These are phyloP conservation scores for Pogona vitticeps DNA, from an alignment of 2,113 vertebrate genomes.

Conservation along the genomic window DNA sequence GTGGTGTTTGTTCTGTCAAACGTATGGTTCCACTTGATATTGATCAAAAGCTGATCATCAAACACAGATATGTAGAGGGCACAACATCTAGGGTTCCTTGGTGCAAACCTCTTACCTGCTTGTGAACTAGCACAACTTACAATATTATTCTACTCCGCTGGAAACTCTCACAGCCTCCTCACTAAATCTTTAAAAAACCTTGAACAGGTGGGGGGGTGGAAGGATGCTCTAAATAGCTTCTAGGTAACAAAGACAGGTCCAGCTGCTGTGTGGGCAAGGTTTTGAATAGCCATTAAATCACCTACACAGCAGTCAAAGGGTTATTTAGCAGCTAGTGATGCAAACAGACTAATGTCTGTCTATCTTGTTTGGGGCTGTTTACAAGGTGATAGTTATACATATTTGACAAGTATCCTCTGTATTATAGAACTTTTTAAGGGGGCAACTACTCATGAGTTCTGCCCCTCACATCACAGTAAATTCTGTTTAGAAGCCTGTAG, in stretches of 20 bases:
- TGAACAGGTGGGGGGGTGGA: not conserved
- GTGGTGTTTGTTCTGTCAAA: not conserved
- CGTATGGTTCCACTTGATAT: not conserved
- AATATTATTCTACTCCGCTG: not conserved
- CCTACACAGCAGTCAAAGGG: not conserved
- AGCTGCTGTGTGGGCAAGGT: not conserved
- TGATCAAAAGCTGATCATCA: not conserved
- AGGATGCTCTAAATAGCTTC: not conserved
- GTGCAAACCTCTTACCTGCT: not conserved
- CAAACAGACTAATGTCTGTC: not conserved
- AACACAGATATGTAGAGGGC: not conserved
- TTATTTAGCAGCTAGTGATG: not conserved
- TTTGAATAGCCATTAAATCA: not conserved
- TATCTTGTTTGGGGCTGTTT: not conserved
- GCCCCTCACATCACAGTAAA: not conserved
- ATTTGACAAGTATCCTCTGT: not conserved
- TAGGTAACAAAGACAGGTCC: not conserved
- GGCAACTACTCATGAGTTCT: not conserved
- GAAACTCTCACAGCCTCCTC: not conserved
- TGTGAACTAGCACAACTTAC: not conserved
- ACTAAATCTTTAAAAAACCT: not conserved
- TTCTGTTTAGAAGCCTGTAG: not conserved
- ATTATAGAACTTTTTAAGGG: not conserved
- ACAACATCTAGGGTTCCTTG: not conserved
- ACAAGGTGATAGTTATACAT: not conserved